Evolutionary conservation across 2,113 vertebrate species (phyloP).

Genomic region (Piliocolobus tephrosceles): DNA sequence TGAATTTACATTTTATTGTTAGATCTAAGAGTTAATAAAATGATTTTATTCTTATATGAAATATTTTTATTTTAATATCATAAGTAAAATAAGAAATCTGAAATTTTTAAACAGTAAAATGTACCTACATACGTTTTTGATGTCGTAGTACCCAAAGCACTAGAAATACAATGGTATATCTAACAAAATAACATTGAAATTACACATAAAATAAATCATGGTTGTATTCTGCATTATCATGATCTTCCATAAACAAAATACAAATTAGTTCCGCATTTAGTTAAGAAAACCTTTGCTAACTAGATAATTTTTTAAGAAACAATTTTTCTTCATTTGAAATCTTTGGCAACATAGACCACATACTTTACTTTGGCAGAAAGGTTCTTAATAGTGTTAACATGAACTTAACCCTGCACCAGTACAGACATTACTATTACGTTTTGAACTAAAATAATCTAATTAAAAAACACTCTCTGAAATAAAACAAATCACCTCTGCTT

Average conservation of each 20-base stretch:
- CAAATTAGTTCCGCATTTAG: neutral
- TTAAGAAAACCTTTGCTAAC: neutral
- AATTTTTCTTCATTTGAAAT: neutral
- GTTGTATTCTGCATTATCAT: neutral
- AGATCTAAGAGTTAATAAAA: neutral
- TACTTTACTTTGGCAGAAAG: neutral
- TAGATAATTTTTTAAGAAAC: neutral
- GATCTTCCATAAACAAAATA: neutral
- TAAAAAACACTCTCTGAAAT: neutral
- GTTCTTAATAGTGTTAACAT: neutral
- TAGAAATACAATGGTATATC: neutral
- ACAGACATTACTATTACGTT: neutral
- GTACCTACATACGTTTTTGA: neutral
- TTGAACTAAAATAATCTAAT: neutral
- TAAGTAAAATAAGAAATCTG: neutral
- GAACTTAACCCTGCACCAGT: neutral
- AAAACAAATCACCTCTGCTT: neutral
- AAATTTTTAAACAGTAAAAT: neutral
- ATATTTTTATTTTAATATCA: constrained; percentile 15
- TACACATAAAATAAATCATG: neutral
- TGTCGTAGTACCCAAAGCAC: neutral
- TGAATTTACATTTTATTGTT: constrained; percentile 10
- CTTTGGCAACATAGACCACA: neutral
- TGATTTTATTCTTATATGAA: neutral
- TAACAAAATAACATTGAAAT: neutral